A percentile compares a stretch with the other conserved stretches of the same genome.
Evolutionary conservation across 2,113 vertebrate genomes (phyloP).

Genomic region (Hippocampus barbouri): DNA sequence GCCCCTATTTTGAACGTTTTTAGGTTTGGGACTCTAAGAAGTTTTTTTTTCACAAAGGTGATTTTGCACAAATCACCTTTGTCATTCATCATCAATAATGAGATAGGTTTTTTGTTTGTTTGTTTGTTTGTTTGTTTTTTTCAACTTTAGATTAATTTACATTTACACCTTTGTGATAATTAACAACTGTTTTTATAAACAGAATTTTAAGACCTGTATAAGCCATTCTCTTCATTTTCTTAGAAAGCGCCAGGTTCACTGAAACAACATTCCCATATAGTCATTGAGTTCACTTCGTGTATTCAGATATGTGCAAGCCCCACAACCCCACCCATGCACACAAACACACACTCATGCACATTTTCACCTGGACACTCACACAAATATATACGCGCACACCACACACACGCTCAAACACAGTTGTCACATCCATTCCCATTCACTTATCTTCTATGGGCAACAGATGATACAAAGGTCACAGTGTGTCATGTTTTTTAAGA

Average conservation of each 20-base stretch:
- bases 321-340: constrained; percentile 7
- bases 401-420: background rate
- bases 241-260: background rate
- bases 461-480: constrained; percentile 52
- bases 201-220: too few species aligned
- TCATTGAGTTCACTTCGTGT: constrained; percentile 2
- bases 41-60: background rate
- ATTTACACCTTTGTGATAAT: too few species aligned
- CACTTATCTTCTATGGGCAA: constrained; percentile 48
- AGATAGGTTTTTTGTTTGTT: too few species aligned
- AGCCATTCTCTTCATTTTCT: background rate
- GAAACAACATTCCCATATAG: background rate
- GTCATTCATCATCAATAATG: too few species aligned
- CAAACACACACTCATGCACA: background rate
- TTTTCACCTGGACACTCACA: background rate
- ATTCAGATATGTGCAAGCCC: constrained; percentile 7
- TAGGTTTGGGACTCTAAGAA: background rate
- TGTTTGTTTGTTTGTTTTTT: too few species aligned
- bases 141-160: too few species aligned
- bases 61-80: too few species aligned
- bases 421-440: constrained; percentile 61
- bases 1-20: constrained; percentile 37
- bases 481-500: constrained; percentile 54
- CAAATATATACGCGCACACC: background rate
- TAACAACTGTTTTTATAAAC: too few species aligned